These are phyloP conservation scores for Oligia fasciuncula DNA, from an alignment of 2,888 invertebrate species.

Conservation along the genomic window DNA sequence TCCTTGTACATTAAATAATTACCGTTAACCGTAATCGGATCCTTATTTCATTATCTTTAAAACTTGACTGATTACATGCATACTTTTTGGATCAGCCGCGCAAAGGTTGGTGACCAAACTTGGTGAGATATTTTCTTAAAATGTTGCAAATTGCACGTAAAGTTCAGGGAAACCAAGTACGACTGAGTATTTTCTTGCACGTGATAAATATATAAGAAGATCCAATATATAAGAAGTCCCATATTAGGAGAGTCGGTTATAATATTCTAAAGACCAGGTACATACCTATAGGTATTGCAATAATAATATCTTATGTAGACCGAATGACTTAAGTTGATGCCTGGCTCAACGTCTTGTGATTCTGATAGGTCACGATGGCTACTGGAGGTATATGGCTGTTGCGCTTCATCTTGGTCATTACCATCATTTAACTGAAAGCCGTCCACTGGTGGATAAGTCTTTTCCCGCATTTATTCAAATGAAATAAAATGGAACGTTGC, in stretches of 20 bases:
- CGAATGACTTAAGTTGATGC: not conserved
- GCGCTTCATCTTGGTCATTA: not conserved
- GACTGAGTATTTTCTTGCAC: conserved; percentile 18
- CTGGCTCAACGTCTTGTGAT: not conserved
- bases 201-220: conserved; percentile 15
- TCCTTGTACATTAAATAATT: conserved; percentile 42
- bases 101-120: conserved; percentile 51
- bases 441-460: not conserved
- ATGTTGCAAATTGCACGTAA: conserved; percentile 48
- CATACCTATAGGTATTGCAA: not conserved
- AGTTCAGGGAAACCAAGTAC: conserved; percentile 53
- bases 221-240: conserved; percentile 15
- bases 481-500: not conserved
- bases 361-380: not conserved
- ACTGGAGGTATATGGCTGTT: not conserved
- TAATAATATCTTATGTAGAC: not conserved
- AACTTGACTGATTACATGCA: conserved; percentile 43
- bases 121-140: conserved; percentile 48
- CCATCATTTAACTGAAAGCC: not conserved
- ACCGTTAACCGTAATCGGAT: conserved; percentile 38
- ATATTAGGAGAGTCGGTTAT: not conserved
- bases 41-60: conserved; percentile 35
- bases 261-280: not conserved
- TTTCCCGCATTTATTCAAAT: not conserved
- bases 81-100: conserved; percentile 33